phyloP scores from a whole-genome alignment of 2,888 invertebrate genomes.

The Ichneumoninae sp. region DNA sequence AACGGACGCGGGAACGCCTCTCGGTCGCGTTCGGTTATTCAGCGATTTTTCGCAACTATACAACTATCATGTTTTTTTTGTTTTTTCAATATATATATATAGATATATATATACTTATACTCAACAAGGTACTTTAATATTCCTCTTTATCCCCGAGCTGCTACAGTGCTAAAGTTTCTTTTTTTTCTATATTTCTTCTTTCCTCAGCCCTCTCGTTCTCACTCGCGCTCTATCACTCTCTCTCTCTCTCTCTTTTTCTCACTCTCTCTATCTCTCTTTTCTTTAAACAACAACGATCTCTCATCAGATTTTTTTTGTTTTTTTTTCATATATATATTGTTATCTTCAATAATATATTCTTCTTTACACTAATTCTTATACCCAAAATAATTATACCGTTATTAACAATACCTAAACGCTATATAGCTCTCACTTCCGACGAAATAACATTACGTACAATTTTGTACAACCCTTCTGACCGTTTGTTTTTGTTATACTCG shows the following conservation, averaged over 20 bases:
- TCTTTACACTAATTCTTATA: constrained; percentile 61
- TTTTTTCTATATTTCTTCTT: constrained; percentile 44
- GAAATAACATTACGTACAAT: constrained; percentile 81
- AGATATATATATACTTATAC: constrained; percentile 80
- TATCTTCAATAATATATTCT: constrained; percentile 44
- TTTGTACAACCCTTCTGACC: constrained; percentile 75
- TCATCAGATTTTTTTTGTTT: constrained; percentile 70
- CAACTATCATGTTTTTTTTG: constrained; percentile 57
- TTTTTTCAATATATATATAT: constrained; percentile 42
- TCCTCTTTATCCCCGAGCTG: constrained; percentile 79
- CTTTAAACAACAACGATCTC: constrained; percentile 77
- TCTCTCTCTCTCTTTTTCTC: not conserved
- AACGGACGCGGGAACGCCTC: constrained; percentile 45
- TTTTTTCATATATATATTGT: constrained; percentile 63
- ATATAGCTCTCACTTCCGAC: constrained; percentile 78
- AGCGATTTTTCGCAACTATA: constrained; percentile 64
- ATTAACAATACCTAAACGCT: constrained; percentile 78
- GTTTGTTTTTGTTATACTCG: constrained; percentile 53
- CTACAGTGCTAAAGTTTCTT: constrained; percentile 75
- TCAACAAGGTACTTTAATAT: constrained; percentile 83
- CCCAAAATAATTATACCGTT: constrained; percentile 80
- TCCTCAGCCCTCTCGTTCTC: constrained; percentile 8
- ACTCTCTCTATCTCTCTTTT: constrained; percentile 1
- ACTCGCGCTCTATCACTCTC: constrained; percentile 14
- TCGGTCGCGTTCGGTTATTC: constrained; percentile 55